These are phyloP conservation scores for Tenthredo scrophulariae DNA, from an alignment of 2,888 invertebrate genomes.

Conservation along the genomic window DNA sequence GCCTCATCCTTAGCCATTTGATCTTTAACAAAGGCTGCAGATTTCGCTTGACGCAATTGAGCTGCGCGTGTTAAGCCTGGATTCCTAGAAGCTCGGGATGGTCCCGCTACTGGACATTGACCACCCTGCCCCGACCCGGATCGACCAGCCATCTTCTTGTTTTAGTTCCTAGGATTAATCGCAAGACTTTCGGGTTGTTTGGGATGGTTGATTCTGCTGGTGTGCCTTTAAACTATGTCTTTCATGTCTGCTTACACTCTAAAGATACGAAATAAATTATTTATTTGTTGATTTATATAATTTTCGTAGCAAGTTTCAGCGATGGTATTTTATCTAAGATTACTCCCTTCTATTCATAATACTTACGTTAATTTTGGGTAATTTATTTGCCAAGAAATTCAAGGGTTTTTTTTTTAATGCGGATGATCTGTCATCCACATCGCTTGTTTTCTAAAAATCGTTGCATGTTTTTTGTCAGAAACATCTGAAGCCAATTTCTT, in stretches of 20 bases:
- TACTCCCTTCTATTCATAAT: not conserved
- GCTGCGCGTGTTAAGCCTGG: conserved; percentile 64
- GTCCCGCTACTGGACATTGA: conserved; percentile 13
- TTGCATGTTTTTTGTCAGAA: conserved; percentile 54
- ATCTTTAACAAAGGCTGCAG: conserved; percentile 62
- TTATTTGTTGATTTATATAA: not conserved
- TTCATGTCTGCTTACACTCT: conserved; percentile 45
- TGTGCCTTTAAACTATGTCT: not conserved
- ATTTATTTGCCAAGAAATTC: conserved; percentile 56
- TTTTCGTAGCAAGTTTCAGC: not conserved
- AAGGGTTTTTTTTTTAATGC: conserved; percentile 14
- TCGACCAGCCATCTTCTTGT: conserved; percentile 56
- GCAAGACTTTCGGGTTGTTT: not conserved
- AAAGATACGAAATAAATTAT: conserved; percentile 11
- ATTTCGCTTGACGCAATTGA: conserved; percentile 64
- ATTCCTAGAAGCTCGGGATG: conserved; percentile 19
- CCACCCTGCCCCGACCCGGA: not conserved
- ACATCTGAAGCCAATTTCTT: conserved; percentile 44
- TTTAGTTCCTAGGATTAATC: not conserved
- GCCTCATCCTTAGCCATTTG: conserved; percentile 48
- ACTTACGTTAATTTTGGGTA: conserved; percentile 62
- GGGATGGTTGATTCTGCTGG: not conserved
- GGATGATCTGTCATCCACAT: conserved; percentile 54
- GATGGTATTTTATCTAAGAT: not conserved
- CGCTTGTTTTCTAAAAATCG: conserved; percentile 59